Evolutionary conservation across 2,113 vertebrate genomes (phyloP), one percentile per base, ranked within the genome.

Genomic region (Hyaena hyaena): DNA sequence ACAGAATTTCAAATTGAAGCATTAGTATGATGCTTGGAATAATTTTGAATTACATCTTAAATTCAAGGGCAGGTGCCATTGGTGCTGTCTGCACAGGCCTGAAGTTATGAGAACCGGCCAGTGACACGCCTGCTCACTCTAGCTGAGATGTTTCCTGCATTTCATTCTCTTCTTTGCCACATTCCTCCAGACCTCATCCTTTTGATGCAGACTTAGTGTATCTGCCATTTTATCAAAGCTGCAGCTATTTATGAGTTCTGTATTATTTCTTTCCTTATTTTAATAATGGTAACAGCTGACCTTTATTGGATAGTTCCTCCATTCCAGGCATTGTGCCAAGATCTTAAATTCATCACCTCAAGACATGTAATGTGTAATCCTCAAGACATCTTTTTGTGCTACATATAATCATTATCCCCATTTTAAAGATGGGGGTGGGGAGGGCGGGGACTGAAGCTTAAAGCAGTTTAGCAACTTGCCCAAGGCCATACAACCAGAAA

Each of bases 351-450:
- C 2, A 63, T 43, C 35, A 65, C 68, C 63, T 93, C 24, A 6
- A 39, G 39, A 39, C 39, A 39, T 39, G 39, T 39, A 39, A 39
- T 39, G 39, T 79, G 80, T 80, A 80, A 83, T 58, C 14, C 83
- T 89, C 50, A 74, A 0, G n/a, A 35, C 35, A 69, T 50, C 21
- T 10, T 66, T 63, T 68, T 79, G 28, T 39, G 63, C 45, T 50
- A 58, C 2, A 76, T 48, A 95, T 1, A 80, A 58, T 71, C 63
- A 85, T 74, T 23, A 74, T 35, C 19, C 9, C 35, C 8, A 17
- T 77, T 96, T 88, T 94, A 79, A 95, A 97, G n/a, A 66, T 17
- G 31, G 63, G 19, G 58, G 58, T 61, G 58, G 58, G 58, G 58
- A 1, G 58, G 58, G 58, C 1, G 21, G 58, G 21, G 21, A 77